Evolutionary conservation across 2,797 vertebrate species (phyloP).

Genomic region (Squalus acanthias): DNA sequence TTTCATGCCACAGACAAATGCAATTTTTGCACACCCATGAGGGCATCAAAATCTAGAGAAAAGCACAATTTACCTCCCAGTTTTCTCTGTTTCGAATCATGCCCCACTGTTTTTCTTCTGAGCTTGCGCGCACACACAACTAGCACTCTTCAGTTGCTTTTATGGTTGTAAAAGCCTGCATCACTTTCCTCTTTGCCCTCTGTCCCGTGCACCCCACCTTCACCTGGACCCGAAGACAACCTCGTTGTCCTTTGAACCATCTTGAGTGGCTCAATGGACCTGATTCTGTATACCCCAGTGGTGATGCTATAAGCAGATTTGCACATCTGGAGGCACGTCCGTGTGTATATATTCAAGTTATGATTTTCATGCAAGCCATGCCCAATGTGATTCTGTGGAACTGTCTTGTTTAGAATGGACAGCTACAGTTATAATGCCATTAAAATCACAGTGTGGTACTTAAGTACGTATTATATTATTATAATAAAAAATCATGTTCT

Average conservation of each 20-base stretch:
- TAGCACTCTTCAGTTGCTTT: neutral
- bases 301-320: too few relatives aligned
- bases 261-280: too few relatives aligned
- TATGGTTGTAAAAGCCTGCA: neutral
- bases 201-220: neutral
- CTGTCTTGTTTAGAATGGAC: neutral
- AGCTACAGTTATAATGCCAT: neutral
- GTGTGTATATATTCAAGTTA: too few relatives aligned
- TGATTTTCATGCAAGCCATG: too few relatives aligned
- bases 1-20: neutral
- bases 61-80: neutral
- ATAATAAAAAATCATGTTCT: neutral
- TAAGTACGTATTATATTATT: neutral
- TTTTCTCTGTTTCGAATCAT: neutral
- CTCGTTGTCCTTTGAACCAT: too few relatives aligned
- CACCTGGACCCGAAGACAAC: too few relatives aligned
- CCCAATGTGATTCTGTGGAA: too few relatives aligned
- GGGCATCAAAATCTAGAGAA: neutral
- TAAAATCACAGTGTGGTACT: neutral
- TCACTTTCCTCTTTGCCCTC: neutral
- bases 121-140: neutral
- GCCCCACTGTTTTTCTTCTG: neutral
- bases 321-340: too few relatives aligned
- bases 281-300: too few relatives aligned
- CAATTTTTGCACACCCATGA: neutral